These are phyloP conservation scores for Nettapus auritus DNA, from an alignment of 2,113 vertebrate species.

Conservation along the genomic window DNA sequence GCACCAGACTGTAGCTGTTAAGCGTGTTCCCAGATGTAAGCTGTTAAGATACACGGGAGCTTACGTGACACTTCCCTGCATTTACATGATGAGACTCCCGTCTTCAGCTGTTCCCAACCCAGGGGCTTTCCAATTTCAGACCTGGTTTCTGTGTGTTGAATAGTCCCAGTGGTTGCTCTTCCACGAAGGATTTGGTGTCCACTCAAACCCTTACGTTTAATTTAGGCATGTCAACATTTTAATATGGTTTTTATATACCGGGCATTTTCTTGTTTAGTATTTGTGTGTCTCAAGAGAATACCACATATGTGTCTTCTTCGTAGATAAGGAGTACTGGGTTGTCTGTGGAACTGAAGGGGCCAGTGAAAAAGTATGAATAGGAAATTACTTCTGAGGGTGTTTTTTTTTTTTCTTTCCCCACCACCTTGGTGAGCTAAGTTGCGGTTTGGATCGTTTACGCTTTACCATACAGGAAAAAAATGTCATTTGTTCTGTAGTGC, in stretches of 20 bases:
- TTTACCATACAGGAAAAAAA: neutral
- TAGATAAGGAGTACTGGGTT: neutral
- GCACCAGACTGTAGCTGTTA: neutral
- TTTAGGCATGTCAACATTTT: neutral
- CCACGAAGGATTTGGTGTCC: neutral
- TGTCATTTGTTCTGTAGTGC: neutral
- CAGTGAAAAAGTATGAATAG: neutral
- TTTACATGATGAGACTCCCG: neutral
- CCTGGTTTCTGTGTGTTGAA: neutral
- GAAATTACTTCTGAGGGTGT: neutral
- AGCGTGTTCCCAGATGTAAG: neutral
- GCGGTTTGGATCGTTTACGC: neutral
- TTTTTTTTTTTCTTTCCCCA: neutral
- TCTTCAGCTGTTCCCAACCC: accelerated
- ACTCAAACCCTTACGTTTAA: neutral
- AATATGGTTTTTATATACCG: neutral
- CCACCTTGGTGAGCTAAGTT: neutral
- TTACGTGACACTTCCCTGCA: neutral
- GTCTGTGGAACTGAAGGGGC: neutral
- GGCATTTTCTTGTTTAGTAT: neutral
- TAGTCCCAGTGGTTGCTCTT: neutral
- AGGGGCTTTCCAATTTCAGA: neutral
- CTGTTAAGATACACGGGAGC: neutral
- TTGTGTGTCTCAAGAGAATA: neutral
- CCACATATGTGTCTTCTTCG: neutral